These are phyloP conservation scores for Drosophila willistoni DNA, from an alignment of 1,140 invertebrate species.

Conservation along the genomic window DNA sequence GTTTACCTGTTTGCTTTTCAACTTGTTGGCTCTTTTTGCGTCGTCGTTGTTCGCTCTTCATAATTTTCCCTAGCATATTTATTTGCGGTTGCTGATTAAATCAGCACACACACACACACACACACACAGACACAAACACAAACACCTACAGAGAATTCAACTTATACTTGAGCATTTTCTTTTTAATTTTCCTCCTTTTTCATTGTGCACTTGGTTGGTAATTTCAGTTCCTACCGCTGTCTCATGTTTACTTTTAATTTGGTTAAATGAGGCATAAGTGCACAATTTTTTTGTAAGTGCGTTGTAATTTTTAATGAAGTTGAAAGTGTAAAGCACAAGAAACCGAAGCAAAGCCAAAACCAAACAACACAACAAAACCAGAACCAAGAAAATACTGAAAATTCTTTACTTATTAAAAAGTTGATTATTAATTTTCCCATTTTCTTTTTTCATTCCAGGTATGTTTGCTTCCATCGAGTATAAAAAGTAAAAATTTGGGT, in stretches of 20 bases:
- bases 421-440: conserved; percentile 22
- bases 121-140: conserved; percentile 14
- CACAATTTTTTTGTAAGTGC: conserved; percentile 71
- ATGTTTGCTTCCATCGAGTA: conserved; percentile 17
- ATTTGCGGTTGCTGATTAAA: conserved; percentile 67
- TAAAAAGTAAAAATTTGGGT: background rate
- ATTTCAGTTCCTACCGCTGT: conserved; percentile 25
- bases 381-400: background rate
- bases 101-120: conserved; percentile 44
- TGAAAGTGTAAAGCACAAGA: conserved; percentile 21
- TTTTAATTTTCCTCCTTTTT: conserved; percentile 55
- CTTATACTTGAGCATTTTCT: conserved; percentile 35
- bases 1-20: conserved; percentile 46
- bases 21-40: background rate
- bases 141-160: conserved; percentile 12
- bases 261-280: conserved; percentile 80
- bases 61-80: conserved; percentile 73
- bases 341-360: background rate
- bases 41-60: conserved; percentile 29
- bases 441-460: conserved; percentile 55
- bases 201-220: conserved; percentile 36
- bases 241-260: conserved; percentile 80
- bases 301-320: conserved; percentile 78
- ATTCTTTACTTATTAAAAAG: background rate
- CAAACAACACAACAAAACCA: conserved; percentile 6